Conservation (phyloP, 2,113 vertebrate genomes). For the Herpailurus yagouaroundi region DNA sequence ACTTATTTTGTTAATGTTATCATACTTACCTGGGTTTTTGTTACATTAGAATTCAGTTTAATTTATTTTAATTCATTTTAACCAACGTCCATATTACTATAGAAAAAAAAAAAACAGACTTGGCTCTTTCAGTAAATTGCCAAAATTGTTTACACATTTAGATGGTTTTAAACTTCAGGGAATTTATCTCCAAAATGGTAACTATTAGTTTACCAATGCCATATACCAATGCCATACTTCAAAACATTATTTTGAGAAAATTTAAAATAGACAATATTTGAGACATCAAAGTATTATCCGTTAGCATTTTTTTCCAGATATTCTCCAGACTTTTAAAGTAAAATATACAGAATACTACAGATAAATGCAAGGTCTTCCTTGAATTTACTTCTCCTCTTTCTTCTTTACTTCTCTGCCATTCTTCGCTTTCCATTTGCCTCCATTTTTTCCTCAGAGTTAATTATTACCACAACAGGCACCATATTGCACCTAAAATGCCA, state of each 20-base stretch:
- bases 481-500: neutral
- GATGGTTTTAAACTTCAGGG: conserved; percentile 7
- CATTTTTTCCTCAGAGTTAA: neutral
- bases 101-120: neutral
- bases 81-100: neutral
- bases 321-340: neutral
- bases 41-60: neutral
- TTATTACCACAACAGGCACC: neutral
- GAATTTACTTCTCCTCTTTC: neutral
- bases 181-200: neutral
- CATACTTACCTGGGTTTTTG: neutral
- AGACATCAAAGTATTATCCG: neutral
- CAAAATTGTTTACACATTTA: neutral
- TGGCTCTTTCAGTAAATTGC: neutral
- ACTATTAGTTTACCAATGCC: neutral
- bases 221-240: neutral
- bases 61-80: neutral
- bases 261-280: neutral
- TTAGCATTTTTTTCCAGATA: neutral
- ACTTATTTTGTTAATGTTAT: neutral
- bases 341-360: neutral
- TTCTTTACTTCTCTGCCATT: too few species aligned
- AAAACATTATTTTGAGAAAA: neutral
- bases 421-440: neutral
- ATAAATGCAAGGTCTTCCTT: neutral